Base-by-base conservation (phyloP, 2,888 invertebrate species). In the Dicranocentrus wangi region DNA sequence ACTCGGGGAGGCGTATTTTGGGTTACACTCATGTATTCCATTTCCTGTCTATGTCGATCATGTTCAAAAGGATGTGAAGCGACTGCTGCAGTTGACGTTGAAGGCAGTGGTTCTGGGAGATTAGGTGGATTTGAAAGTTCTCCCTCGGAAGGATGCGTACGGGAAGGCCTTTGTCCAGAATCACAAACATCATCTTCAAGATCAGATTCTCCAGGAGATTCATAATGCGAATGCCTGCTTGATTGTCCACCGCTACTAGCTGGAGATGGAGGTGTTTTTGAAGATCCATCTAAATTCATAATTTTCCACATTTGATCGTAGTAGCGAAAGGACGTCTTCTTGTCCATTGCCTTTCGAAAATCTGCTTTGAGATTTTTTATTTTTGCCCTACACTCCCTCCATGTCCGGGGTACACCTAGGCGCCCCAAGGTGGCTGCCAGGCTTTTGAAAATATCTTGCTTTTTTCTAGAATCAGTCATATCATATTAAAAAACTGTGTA, bases 361-460 rank as follows among this genome's bases (percentile, higher is more conserved):
- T 78, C 78, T 17, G 78, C 78, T 17, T 78, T 78, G 15, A 78
- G 71, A 55, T 78, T 78, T 32, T 78, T 78, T 25, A 78, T 78
- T 39, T 78, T 78, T 8, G 78, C 78, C n/a, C 78, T 21, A 43
- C 63, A 63, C 25, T 78, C 78, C 28, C 51, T n/a, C 78, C 78
- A 78, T 0, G 70, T 78, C 13, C 78, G 43, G 1, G 0, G 19
- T 2, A 78, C 70, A 7, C 78, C 78, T 3, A 53, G 55, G 23
- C 5, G 2, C 1, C 17, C 5, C 3, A 78, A 17, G 0, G 51
- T 70, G 15, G 55, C 15, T 25, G 78, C 78, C 78, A 78, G 70
- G 23, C 39, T 71, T 55, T 78, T 78, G 61, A 78, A 78, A n/a
- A 78, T 78, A 8, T 61, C 78, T 42, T 63, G 43, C 27, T 78